phyloP scores from a whole-genome alignment of 2,888 invertebrate species.

The Andrena chrysosceles region DNA sequence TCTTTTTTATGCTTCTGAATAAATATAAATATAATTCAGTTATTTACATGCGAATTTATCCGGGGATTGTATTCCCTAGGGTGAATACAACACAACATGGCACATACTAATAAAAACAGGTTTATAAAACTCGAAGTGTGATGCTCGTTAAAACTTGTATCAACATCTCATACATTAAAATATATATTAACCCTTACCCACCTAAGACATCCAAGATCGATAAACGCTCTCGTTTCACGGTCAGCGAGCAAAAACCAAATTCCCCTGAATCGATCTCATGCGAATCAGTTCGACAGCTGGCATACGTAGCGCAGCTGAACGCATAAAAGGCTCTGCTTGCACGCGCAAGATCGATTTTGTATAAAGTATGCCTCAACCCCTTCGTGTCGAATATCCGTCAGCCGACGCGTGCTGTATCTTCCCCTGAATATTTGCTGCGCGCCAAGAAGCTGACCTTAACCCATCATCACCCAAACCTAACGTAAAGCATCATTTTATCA shows the following conservation, averaged over 20 bases:
- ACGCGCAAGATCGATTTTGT: conserved; percentile 50
- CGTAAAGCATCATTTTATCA: conserved; percentile 6
- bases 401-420: conserved; percentile 45
- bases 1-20: too few relatives aligned
- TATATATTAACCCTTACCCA: neutral
- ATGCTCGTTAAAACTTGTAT: too few relatives aligned
- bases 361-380: conserved; percentile 32
- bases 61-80: too few relatives aligned
- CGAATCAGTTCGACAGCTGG: conserved; percentile 59
- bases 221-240: neutral
- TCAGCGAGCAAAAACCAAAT: neutral
- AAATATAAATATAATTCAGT: too few relatives aligned
- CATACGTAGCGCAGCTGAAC: conserved; percentile 59
- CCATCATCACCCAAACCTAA: neutral
- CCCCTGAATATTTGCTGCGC: conserved; percentile 10
- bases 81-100: too few relatives aligned
- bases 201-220: neutral
- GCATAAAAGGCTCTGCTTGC: conserved; percentile 55
- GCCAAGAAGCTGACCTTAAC: neutral
- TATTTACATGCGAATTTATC: too few relatives aligned
- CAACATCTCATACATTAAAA: too few relatives aligned
- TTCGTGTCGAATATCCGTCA: conserved; percentile 27
- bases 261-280: conserved; percentile 36
- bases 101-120: too few relatives aligned
- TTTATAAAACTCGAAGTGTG: too few relatives aligned